Base-by-base conservation (phyloP, 2,113 vertebrate genomes). In the Onychorhynchus coronatus region DNA sequence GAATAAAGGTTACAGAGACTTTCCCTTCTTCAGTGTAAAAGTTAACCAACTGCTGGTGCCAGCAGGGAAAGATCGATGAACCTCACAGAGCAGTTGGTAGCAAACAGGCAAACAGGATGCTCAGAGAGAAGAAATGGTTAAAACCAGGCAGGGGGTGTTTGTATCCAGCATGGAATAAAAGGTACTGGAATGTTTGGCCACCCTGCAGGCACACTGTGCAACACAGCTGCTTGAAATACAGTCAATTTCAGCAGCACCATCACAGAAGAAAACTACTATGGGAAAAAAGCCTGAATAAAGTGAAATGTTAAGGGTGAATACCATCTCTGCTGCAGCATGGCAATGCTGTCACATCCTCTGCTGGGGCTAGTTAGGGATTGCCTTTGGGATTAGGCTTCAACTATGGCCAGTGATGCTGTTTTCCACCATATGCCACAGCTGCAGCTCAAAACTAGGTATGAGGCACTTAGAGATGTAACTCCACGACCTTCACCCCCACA, bases 321-420 rank as follows among this genome's bases (percentile, higher is more conserved):
- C 5, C 2, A 2, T 24, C n/a, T 53, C 49, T 14, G 33, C 30
- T 61, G 72, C 46, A 79, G 33, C 35, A 27, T 3, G 18, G 70
- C 24, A 55, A 12, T 11, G 33, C 28, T 86, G 55, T 25, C 61
- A 42, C 23, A 31, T 6, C 46, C 79, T 25, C 31, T 49, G 13
- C 80, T 13, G 35, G 28, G 66, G 11, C 6, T 77, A 24, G 2
- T 0, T 1, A 1, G 37, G 44, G 22, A 0, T 0, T 28, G 35
- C 14, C 47, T 25, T 2, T 11, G 20, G 37, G 16, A 46, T 58
- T 4, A 39, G 44, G 37, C 16, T 52, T 52, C 37, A 22, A 18
- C 0, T 0, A 46, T 6, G 27, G 16, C 37, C 4, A 4, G 44
- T 41, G 39, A 27, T 9, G 52, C 6, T 53, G 20, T 8, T 52